phyloP scores from a whole-genome alignment of 2,888 invertebrate genomes.

The Neuroscelio doddi region DNA sequence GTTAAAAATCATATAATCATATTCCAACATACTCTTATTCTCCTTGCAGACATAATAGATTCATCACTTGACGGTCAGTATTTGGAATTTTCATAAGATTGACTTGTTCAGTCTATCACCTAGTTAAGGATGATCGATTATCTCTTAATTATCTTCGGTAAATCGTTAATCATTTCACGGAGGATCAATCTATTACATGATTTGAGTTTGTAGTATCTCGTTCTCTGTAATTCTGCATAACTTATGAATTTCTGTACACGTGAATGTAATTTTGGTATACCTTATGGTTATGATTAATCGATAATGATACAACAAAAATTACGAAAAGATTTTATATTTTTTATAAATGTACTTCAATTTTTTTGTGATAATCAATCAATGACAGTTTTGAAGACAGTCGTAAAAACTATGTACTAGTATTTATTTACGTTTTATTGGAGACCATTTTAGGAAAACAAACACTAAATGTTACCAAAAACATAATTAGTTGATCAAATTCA shows the following conservation, averaged over 20 bases:
- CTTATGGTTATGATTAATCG: constrained; percentile 11
- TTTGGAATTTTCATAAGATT: constrained; percentile 1
- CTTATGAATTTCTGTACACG: neutral
- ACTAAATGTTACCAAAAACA: too few species aligned
- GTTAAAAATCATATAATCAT: neutral
- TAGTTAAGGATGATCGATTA: constrained; percentile 42
- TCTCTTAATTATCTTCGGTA: constrained; percentile 42
- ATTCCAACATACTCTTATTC: neutral
- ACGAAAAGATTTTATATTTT: neutral
- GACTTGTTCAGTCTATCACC: constrained; percentile 1
- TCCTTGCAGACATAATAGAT: neutral
- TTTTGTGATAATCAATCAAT: too few species aligned
- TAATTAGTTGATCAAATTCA: too few species aligned
- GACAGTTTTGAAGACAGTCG: too few species aligned
- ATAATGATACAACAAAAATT: neutral
- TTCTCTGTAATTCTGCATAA: constrained; percentile 10
- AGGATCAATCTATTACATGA: constrained; percentile 17
- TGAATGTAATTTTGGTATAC: neutral
- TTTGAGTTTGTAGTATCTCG: constrained; percentile 15
- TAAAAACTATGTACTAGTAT: too few species aligned
- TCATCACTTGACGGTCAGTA: neutral
- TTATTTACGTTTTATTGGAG: neutral
- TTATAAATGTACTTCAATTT: neutral
- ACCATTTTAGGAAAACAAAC: too few species aligned
- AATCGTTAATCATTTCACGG: constrained; percentile 32